phyloP scores from a whole-genome alignment of 2,888 invertebrate species.

The Chirona hameri region DNA sequence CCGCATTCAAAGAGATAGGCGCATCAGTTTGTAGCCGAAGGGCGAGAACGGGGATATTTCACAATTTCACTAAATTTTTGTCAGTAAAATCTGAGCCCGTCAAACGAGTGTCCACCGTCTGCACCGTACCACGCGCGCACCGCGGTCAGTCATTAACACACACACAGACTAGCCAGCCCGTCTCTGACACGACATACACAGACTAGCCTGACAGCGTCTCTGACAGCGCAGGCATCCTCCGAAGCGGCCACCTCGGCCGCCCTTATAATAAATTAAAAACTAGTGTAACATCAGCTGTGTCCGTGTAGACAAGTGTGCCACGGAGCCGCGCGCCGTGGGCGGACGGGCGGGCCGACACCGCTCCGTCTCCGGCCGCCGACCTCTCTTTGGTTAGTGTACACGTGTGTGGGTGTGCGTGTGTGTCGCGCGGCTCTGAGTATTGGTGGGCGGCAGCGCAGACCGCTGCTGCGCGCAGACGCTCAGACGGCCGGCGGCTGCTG shows the following conservation, averaged over 20 bases:
- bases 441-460: neutral
- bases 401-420: neutral
- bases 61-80: too few species aligned
- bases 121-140: neutral
- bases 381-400: constrained; percentile 25
- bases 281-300: neutral
- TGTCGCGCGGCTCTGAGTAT: neutral
- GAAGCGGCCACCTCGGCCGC: neutral
- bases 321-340: neutral
- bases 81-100: too few species aligned
- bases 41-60: too few species aligned
- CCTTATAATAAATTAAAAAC: constrained; percentile 10
- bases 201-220: neutral
- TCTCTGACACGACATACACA: neutral
- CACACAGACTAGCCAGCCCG: neutral
- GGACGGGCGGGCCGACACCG: neutral
- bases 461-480: neutral
- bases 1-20: too few species aligned
- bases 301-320: neutral
- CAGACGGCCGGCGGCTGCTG: neutral
- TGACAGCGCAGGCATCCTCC: neutral
- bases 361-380: neutral
- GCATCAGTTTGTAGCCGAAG: too few species aligned
- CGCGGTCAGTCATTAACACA: neutral
- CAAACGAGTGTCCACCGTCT: too few species aligned